Evolutionary conservation across 1,140 invertebrate species (phyloP).

Genomic region (Bombus confusus): DNA sequence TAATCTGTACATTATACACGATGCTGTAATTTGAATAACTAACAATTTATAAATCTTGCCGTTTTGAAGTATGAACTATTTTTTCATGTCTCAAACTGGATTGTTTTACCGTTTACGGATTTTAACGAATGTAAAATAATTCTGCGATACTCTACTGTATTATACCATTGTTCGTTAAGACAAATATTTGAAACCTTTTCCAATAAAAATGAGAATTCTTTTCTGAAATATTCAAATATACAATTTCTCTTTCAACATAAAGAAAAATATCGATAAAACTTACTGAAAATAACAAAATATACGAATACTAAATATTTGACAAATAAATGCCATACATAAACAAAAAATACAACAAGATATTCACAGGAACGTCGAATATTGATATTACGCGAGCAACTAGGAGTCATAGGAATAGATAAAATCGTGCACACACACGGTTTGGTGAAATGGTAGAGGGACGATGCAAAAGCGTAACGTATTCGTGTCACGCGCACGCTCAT

Average conservation of each 20-base stretch:
- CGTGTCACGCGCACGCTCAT: not conserved
- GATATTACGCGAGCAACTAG: not conserved
- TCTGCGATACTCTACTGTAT: too few species aligned
- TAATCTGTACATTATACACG: not conserved
- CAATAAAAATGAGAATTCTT: too few species aligned
- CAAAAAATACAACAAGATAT: not conserved
- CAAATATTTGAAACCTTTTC: too few species aligned
- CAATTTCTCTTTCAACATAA: not conserved
- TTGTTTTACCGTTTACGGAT: too few species aligned
- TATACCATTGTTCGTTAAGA: too few species aligned
- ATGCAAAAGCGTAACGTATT: not conserved
- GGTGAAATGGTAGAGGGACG: not conserved
- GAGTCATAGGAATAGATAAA: not conserved
- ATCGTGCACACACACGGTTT: not conserved
- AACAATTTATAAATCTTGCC: not conserved
- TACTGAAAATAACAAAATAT: not conserved
- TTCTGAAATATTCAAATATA: too few species aligned
- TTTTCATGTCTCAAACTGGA: too few species aligned
- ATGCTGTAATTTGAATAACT: not conserved
- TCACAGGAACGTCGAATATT: not conserved
- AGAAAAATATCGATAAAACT: not conserved
- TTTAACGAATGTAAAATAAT: too few species aligned
- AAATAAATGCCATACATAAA: not conserved
- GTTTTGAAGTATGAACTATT: not conserved
- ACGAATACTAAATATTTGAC: not conserved